Evolutionary conservation across 2,113 vertebrate genomes (phyloP), one percentile per base, ranked within the genome.

Genomic region (Serilophus lunatus): DNA sequence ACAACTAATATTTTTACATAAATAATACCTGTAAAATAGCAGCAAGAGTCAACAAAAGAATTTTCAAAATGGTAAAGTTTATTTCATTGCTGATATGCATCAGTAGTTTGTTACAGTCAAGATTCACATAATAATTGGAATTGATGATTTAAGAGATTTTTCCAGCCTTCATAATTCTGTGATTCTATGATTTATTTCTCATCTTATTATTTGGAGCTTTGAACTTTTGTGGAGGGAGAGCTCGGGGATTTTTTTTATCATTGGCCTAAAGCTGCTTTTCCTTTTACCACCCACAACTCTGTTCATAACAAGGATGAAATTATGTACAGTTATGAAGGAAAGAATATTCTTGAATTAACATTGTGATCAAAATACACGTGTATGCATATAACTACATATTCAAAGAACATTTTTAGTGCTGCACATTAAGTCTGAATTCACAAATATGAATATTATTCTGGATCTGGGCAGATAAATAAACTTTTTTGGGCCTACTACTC

Each of bases 191-290:
- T 83, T 76, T 61, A 56, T 4, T 69, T 86, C 24, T 90, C 7
- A 47, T 29, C 19, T 83, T 18, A 44, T 25, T 60, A 26, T 12
- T 74, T 5, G 14, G 4, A 88, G 1, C 31, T 31, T 1, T 53
- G 26, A 51, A 71, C 1, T 72, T 72, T 54, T 53, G 13, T 12
- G 16, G 20, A 23, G 25, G 7, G 2, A 7, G 0, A 0, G 2
- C 2, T 38, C 8, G 10, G 22, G 17, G 1, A 20, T 63, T 75
- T 76, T 75, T 76, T 53, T 82, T 42, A 7, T 36, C 29, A 33
- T 69, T 70, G 47, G 28, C 6, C 10, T 44, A 61, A 65, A 61
- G 31, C 14, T 49, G 5, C 35, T 63, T 23, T 29, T 79, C 0
- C 8, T 72, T 72, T 72, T 47, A n/a, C 12, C 20, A 7, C 7